Conservation (phyloP, 2,888 invertebrate species). For the Eudasyphora cyanicolor region DNA sequence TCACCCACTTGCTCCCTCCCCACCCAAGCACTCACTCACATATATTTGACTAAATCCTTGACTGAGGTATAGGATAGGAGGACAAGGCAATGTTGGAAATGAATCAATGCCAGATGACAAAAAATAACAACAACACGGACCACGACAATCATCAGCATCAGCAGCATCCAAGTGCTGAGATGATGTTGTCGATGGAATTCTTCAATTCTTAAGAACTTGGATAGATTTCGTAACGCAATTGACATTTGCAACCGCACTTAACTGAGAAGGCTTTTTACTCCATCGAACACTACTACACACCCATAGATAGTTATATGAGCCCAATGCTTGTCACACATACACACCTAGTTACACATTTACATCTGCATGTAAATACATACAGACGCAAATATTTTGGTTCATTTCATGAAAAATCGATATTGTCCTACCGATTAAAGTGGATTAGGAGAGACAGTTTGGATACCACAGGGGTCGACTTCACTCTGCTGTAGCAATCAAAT, state of each 20-base stretch:
- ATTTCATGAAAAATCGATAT: conserved; percentile 56
- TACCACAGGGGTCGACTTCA: too few relatives aligned
- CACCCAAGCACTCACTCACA: not conserved
- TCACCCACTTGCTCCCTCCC: not conserved
- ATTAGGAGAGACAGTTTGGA: too few relatives aligned
- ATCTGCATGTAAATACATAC: conserved; percentile 19
- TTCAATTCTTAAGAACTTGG: conserved; percentile 59
- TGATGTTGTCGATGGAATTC: not conserved
- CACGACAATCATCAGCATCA: conserved; percentile 34
- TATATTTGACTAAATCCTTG: not conserved
- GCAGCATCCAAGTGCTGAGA: not conserved
- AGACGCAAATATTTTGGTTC: not conserved
- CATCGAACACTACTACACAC: conserved; percentile 12
- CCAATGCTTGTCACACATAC: too few relatives aligned
- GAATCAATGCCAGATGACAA: conserved; percentile 39
- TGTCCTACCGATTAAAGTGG: not conserved
- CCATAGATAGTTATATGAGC: too few relatives aligned
- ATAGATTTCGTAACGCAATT: conserved; percentile 67
- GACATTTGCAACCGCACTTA: conserved; percentile 70
- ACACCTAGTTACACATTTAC: conserved; percentile 43
- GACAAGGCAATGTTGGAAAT: conserved; percentile 47
- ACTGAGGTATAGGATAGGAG: not conserved
- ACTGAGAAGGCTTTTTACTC: conserved; percentile 50
- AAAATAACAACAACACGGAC: conserved; percentile 27
- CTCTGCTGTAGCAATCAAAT: too few relatives aligned